Conservation (phyloP, 2,888 invertebrate genomes). For the Camponotus fellah region DNA sequence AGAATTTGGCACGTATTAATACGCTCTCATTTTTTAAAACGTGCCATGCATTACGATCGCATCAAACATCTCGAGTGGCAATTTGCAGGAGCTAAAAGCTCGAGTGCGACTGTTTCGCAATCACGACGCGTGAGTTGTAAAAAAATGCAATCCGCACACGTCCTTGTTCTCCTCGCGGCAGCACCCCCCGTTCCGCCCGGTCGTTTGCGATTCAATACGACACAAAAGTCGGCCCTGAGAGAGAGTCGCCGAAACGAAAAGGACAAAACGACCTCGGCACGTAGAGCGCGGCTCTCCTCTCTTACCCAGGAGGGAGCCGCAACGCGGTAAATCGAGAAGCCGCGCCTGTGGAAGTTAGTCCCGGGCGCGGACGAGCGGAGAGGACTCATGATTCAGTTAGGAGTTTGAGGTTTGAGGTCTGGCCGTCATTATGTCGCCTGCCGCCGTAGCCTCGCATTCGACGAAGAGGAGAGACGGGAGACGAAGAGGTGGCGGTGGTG, state of each 20-base stretch:
- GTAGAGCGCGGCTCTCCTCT: constrained; percentile 55
- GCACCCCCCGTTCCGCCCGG: constrained; percentile 44
- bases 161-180: constrained; percentile 43
- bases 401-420: constrained; percentile 83
- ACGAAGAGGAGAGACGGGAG: constrained; percentile 63
- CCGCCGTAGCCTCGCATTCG: constrained; percentile 70
- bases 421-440: constrained; percentile 84
- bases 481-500: constrained; percentile 48
- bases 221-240: constrained; percentile 65
- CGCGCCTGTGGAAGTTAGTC: constrained; percentile 67
- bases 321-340: constrained; percentile 75
- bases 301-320: constrained; percentile 63
- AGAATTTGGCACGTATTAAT: not conserved
- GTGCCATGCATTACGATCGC: not conserved
- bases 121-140: constrained; percentile 43
- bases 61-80: constrained; percentile 14
- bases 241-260: constrained; percentile 65
- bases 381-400: constrained; percentile 81
- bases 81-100: constrained; percentile 52
- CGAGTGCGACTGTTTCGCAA: constrained; percentile 40
- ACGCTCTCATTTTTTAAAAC: constrained; percentile 20
- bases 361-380: constrained; percentile 69
- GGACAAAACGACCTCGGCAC: constrained; percentile 58
- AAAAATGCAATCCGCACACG: constrained; percentile 53
- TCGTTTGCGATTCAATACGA: constrained; percentile 72